Base-by-base conservation (phyloP, 2,888 invertebrate genomes). In the Nasonia oneida region DNA sequence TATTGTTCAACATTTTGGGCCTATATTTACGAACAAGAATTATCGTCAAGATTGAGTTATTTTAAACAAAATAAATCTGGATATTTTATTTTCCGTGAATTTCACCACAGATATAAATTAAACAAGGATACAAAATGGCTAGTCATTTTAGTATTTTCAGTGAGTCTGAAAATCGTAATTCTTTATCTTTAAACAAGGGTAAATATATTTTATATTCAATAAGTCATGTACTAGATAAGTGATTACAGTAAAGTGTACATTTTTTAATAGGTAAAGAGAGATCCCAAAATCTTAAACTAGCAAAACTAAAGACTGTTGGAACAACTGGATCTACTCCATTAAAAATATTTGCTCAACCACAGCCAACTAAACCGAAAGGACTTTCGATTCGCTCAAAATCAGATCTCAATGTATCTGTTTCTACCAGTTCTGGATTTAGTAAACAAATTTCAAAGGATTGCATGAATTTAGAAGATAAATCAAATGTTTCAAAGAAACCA, bases 321-420 rank as follows among this genome's bases (percentile, higher is more conserved):
- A 78, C 80, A 57, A 10, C 77, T n/a, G 86, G 37, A 23, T 57
- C 42, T 33, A 37, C 76, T 71, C 10, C 88, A 10, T 6, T 57
- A 10, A 91, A 91, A 83, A 50, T 61, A 10, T 33, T 87, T 74
- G 76, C n/a, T 61, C 57, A 61, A 61, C 23, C 39, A 2, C 79
- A 84, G 33, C 5, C 33, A 29, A 47, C 12, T 3, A 91, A 90
- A 75, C 86, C 89, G 29, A 91, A 89, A 73, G 91, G 91, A 33
- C 85, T 91, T 29, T 90, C 90, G 3, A 84, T 91, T 50, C 89
- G 91, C 61, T 89, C 91, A 42, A 87, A 81, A 5, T 90, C 90
- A 47, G 89, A 89, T 76, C 85, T 88, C 64, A 91, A 91, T 87
- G 71, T 90, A 53, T 70, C 57, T 84, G n/a, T 87, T 61, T 57